These are phyloP conservation scores for Sinocyclocheilus grahami DNA, from an alignment of 2,113 vertebrate genomes.

Conservation along the genomic window DNA sequence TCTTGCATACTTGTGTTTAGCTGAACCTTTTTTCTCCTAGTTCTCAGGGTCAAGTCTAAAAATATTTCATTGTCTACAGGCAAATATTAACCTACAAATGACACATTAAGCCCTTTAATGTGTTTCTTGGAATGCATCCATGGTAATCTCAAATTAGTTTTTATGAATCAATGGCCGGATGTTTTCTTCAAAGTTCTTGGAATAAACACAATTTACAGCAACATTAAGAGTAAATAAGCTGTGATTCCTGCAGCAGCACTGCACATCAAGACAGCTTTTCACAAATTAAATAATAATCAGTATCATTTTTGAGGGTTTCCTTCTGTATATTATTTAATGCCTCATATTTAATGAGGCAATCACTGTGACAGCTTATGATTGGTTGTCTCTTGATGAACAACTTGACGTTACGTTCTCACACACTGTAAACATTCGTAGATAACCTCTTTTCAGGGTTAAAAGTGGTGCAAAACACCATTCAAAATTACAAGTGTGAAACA, in stretches of 20 bases:
- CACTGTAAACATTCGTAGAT: not conserved
- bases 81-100: not conserved
- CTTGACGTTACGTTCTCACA: not conserved
- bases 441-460: not conserved
- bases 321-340: too few species aligned
- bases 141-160: not conserved
- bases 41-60: not conserved
- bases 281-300: not conserved
- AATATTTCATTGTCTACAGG: conserved; percentile 3
- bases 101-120: not conserved
- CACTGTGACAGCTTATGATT: not conserved
- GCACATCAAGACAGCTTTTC: not conserved
- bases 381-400: not conserved
- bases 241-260: not conserved
- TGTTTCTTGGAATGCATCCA: conserved; percentile 34
- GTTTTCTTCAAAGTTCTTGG: conserved; percentile 15
- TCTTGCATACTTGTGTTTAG: not conserved
- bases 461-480: not conserved
- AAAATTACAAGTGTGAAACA: not conserved
- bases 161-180: not conserved
- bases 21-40: not conserved
- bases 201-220: not conserved
- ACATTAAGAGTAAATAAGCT: not conserved
- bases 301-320: not conserved
- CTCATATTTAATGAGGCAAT: conserved; percentile 5